Base-by-base conservation (phyloP, 2,888 invertebrate species). In the Stegana nigrithorax region DNA sequence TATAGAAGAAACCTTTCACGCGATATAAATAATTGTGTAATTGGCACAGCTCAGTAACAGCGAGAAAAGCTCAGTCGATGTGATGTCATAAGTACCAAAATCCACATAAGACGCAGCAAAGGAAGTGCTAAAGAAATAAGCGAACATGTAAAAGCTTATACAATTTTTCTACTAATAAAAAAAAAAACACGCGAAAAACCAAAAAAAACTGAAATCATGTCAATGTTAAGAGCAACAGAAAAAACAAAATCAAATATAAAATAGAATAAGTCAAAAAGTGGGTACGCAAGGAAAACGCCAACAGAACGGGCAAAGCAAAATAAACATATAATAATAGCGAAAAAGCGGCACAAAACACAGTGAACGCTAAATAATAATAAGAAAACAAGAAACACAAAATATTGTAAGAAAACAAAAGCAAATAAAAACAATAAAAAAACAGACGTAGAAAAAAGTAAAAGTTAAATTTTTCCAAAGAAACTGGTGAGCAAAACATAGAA, bases 381-480 rank as follows among this genome's bases (percentile, higher is more conserved):
- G 75, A 76, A 71, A 79, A 79, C 79, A 76, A 57, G 36, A 29
- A 59, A 63, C 47, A 68, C 61, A 66, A 58, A 67, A 63, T 60
- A 67, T 58, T 61, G 59, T 62, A 26, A 71, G 60, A 69, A 66
- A 62, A 47, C 62, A 68, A 71, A 66, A 74, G 68, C 66, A 71
- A 77, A 71, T 68, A 69, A 69, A 69, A 60, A 26, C 23, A 60
- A 17, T 25, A 65, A 23, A 55, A 7, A 32, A 60, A 56, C 12
- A 47, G 36, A 32, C 17, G 10, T 32, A 19, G 53, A 50, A 73
- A 75, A 73, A 79, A 77, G 80, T 79, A 76, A 76, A 79, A 79
- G 80, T 79, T 72, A 70, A 76, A 79, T 79, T 76, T 79, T 77
- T 77, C 80, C 80, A 75, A 78, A 78, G 78, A 76, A 76, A 71